These are phyloP conservation scores for Crotalus helleri DNA, from an alignment of 2,113 vertebrate species.

Conservation along the genomic window DNA sequence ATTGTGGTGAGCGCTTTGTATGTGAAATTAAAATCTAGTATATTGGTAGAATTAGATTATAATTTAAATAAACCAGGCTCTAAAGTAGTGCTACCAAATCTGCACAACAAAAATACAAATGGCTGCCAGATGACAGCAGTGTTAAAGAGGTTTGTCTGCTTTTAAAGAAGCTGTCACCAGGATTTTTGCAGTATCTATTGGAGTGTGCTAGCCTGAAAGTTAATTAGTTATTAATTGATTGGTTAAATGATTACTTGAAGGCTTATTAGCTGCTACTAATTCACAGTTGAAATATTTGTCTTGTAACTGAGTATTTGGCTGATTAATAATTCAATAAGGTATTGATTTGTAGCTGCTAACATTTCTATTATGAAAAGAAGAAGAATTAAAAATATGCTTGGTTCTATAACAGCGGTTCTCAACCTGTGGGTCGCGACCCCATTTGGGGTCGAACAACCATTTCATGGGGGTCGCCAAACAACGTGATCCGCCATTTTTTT, in stretches of 20 bases:
- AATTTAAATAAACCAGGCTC: neutral
- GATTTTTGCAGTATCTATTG: neutral
- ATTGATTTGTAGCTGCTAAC: neutral
- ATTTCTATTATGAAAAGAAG: neutral
- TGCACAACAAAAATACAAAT: neutral
- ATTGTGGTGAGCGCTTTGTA: neutral
- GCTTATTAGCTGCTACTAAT: neutral
- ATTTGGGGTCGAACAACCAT: no score
- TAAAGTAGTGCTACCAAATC: neutral
- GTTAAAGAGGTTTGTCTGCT: neutral
- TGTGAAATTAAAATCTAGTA: neutral
- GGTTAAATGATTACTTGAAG: neutral
- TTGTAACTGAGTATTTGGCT: neutral
- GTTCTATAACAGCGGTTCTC: neutral
- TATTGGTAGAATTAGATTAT: neutral
- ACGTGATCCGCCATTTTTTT: no score
- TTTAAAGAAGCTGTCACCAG: neutral
- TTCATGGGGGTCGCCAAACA: no score
- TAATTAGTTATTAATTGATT: neutral
- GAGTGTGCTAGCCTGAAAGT: neutral
- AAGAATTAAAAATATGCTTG: neutral
- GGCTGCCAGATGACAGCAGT: neutral
- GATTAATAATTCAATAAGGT: neutral
- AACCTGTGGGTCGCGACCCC: no score
- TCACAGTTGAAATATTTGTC: neutral